Conservation (phyloP, 2,113 vertebrate genomes). For the Gymnobelideus leadbeateri region DNA sequence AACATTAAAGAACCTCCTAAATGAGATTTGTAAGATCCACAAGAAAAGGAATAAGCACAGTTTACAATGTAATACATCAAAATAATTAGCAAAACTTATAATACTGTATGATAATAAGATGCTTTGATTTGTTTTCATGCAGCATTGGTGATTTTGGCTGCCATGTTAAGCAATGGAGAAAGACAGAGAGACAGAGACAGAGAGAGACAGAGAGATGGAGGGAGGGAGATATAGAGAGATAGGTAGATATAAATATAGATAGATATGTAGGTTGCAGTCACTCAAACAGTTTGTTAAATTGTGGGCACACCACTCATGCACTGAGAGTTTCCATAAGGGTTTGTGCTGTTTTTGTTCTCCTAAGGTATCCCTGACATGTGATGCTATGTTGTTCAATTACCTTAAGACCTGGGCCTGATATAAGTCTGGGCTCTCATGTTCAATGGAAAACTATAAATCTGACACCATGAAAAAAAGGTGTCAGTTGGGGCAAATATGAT, state of each 20-base stretch:
- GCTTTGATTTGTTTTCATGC: neutral
- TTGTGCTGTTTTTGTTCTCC: neutral
- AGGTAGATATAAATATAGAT: too few species aligned
- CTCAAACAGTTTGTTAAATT: neutral
- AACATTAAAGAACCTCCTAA: neutral
- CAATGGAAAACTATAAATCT: neutral
- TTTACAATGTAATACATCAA: neutral
- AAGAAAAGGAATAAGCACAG: neutral
- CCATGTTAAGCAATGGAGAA: neutral
- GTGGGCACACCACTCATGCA: neutral
- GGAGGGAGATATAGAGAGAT: too few species aligned
- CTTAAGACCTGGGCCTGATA: neutral
- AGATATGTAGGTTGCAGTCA: neutral
- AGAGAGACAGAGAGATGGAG: too few species aligned
- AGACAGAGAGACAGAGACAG: too few species aligned
- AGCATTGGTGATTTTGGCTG: neutral
- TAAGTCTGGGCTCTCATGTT: neutral
- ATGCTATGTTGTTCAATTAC: neutral
- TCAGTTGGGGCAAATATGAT: neutral
- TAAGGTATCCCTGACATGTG: neutral
- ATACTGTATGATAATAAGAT: neutral
- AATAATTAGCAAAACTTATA: neutral
- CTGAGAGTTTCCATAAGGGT: neutral
- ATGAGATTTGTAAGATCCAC: neutral
- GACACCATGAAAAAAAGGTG: neutral